Conservation (phyloP, 2,888 invertebrate genomes). For the Hydrotaea cyrtoneurina region DNA sequence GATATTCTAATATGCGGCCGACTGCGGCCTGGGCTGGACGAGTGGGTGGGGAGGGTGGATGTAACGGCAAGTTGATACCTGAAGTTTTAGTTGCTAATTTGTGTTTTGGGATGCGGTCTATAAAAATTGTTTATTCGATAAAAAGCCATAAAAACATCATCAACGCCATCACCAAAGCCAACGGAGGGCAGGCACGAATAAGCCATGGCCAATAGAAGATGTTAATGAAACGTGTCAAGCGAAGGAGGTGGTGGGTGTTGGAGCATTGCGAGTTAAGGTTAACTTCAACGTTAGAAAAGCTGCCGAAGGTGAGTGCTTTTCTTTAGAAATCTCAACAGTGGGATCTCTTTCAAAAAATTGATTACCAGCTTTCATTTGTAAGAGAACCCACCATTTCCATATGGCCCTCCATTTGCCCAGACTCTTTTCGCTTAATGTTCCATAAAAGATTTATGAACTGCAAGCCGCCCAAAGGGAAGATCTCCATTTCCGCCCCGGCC, state of each 20-base stretch:
- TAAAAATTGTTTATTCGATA: slow-evolving; percentile 50
- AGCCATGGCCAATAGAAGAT: neutral
- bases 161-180: slow-evolving; percentile 26
- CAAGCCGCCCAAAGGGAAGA: slow-evolving; percentile 52
- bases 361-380: too few relatives aligned
- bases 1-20: slow-evolving; percentile 37
- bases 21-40: neutral
- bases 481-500: neutral
- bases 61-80: slow-evolving; percentile 36
- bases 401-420: neutral
- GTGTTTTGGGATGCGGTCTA: slow-evolving; percentile 39
- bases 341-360: too few relatives aligned
- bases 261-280: neutral
- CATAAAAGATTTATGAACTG: slow-evolving; percentile 63
- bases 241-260: neutral
- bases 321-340: too few relatives aligned
- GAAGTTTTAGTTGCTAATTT: slow-evolving; percentile 46
- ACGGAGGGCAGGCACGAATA: neutral
- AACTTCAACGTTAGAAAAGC: neutral
- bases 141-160: slow-evolving; percentile 35
- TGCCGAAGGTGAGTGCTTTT: too few relatives aligned
- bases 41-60: neutral
- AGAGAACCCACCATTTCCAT: neutral
- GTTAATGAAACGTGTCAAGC: slow-evolving; percentile 19
- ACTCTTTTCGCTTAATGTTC: slow-evolving; percentile 52